Base-by-base conservation (phyloP, 2,888 invertebrate genomes). In the Germaria angustata region DNA sequence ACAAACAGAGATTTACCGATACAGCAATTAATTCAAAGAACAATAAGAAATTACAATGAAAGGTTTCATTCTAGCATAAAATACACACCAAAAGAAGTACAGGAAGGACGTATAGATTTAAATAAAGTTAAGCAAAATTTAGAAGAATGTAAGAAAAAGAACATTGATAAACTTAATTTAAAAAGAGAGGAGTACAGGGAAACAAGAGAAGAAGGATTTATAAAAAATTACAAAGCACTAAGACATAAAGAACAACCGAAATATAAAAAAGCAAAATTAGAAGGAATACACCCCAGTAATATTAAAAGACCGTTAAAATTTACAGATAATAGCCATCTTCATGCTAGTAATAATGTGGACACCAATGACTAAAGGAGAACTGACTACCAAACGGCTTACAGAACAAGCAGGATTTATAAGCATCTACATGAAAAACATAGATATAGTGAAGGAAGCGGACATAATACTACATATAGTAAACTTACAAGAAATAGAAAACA, bases 201-300 rank as follows among this genome's bases (percentile, higher is more conserved):
- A 13, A 32, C 1, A 1, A 53, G 32, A 2, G n/a, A 24, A 0
- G 51, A 28, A 51, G 51, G 51, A n/a, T 28, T 51, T 28, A 28
- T 51, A 22, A 61, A 41, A 13, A 39, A 59, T 24, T 59, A 59
- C n/a, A 59, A n/a, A 15, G 61, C 24, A 0, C n/a, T 24, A 41
- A 41, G 61, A 15, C 28, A 41, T 41, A 61, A 61, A 3, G 61
- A 61, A 28, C 61, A 41, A 28, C 41, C 61, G 15, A 61, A 41
- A 28, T 61, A 41, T 15, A 41, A 15, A 13, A 61, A 61, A 28
- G 0, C 8, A 1, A 41, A 61, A 28, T 28, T 59, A 59, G 13
- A 57, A 11, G 20, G 9, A 1, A 13, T 57, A 20, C 57, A 57
- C 15, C 0, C 36, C 20, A 11, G 36, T 20, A 36, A 57, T 34